phyloP scores from a whole-genome alignment of 2,797 vertebrate species.

The Anniella stebbinsi region DNA sequence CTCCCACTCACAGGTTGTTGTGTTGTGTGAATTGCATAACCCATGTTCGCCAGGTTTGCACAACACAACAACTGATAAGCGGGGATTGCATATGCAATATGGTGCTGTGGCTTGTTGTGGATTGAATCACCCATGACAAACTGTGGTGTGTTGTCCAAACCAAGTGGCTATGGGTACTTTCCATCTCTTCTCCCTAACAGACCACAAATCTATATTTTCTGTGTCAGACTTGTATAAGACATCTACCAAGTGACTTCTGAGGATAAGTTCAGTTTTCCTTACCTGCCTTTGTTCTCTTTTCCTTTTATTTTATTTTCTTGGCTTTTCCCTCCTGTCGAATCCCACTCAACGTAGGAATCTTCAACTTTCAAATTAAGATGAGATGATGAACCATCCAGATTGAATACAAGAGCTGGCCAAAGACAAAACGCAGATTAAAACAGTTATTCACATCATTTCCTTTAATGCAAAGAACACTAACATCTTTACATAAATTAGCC shows the following conservation, averaged over 20 bases:
- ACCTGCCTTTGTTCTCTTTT: conserved; percentile 94
- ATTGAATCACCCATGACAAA: no score
- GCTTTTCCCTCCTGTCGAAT: conserved; percentile 90
- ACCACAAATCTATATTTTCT: background rate
- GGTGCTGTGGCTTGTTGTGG: no score
- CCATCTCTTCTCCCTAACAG: background rate
- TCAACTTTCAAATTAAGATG: conserved; percentile 93
- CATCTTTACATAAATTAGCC: background rate
- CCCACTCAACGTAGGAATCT: conserved; percentile 90
- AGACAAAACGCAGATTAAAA: conserved; percentile 50
- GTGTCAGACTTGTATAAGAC: background rate
- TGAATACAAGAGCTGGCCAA: conserved; percentile 87
- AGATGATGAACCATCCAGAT: conserved; percentile 87
- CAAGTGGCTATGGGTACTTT: background rate
- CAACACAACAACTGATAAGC: no score
- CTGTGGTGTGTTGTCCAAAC: no score
- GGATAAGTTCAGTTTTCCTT: conserved; percentile 49
- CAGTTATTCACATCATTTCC: background rate
- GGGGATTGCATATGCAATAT: no score
- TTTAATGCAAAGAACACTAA: background rate
- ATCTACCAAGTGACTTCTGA: background rate
- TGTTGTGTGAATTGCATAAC: no score
- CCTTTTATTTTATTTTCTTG: conserved; percentile 89
- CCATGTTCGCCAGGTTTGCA: no score
- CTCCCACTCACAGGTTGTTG: no score